phyloP scores from a whole-genome alignment of 2,797 vertebrate species.

The Parauchenoglanis ngamensis region DNA sequence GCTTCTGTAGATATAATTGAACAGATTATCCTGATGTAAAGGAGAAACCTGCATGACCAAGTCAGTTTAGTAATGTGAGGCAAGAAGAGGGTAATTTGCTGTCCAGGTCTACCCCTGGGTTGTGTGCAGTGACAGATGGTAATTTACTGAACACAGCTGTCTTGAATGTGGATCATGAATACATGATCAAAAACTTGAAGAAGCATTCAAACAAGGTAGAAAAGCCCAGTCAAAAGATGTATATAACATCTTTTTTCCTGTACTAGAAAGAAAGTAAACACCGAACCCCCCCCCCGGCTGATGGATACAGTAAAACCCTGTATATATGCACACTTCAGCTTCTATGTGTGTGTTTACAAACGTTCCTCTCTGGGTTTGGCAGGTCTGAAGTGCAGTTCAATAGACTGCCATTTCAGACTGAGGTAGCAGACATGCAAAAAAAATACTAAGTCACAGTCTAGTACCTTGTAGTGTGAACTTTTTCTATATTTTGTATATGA shows the following conservation, averaged over 20 bases:
- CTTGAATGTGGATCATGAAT: no score
- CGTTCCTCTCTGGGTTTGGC: not conserved
- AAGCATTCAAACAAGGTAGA: not conserved
- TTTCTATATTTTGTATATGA: not conserved
- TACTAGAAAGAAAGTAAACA: not conserved
- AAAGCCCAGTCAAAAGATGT: not conserved
- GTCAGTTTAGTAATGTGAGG: not conserved
- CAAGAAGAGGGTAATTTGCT: not conserved
- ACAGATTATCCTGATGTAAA: not conserved
- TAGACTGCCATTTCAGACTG: not conserved
- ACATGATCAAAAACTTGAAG: not conserved
- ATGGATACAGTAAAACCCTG: not conserved
- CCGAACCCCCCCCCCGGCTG: no score
- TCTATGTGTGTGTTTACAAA: not conserved
- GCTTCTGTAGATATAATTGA: not conserved
- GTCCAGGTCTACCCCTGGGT: not conserved
- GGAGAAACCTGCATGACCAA: not conserved
- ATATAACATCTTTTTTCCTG: not conserved
- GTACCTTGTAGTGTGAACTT: not conserved
- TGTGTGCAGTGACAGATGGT: slow-evolving; percentile 7
- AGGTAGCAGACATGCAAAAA: not conserved
- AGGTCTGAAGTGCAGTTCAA: not conserved
- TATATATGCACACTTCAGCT: not conserved
- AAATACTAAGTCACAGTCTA: not conserved
- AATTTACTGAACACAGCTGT: not conserved